Evolutionary conservation across 2,113 vertebrate genomes (phyloP).

Genomic region (Thymallus thymallus): DNA sequence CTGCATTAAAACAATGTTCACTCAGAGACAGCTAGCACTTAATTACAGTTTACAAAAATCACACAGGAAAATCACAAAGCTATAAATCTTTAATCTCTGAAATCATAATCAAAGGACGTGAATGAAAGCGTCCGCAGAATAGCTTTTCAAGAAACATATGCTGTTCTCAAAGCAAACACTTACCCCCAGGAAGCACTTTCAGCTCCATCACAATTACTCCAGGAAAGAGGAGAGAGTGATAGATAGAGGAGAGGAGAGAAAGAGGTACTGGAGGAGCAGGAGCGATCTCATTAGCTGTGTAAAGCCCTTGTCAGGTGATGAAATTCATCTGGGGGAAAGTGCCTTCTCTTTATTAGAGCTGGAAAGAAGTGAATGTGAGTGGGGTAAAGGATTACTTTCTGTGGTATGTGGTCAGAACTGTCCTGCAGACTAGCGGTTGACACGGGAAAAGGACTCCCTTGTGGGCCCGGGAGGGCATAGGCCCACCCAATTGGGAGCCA

Average conservation of each 20-base stretch:
- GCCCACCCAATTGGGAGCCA: too few species aligned
- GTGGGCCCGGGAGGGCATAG: too few species aligned
- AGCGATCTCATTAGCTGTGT: conserved; percentile 26
- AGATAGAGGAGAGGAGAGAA: conserved; percentile 29
- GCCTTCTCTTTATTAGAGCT: neutral
- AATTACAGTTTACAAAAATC: conserved; percentile 40
- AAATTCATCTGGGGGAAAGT: conserved; percentile 21
- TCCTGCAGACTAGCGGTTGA: too few species aligned
- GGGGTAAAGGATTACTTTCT: neutral
- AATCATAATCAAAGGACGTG: neutral
- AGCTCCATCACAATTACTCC: neutral
- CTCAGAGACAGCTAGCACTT: conserved; percentile 9
- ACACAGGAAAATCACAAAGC: conserved; percentile 32
- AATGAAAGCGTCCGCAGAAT: neutral
- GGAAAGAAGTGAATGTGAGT: neutral
- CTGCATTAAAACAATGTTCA: conserved; percentile 12
- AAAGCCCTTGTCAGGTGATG: conserved; percentile 19
- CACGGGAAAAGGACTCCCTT: too few species aligned
- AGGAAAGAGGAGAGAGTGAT: conserved; percentile 7
- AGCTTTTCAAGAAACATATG: neutral
- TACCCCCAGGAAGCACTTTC: neutral
- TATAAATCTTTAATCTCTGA: neutral
- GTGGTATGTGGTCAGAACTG: neutral
- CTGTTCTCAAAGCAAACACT: neutral
- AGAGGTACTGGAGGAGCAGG: conserved; percentile 8